phyloP scores from a whole-genome alignment of 1,140 invertebrate species.

The Rhynchophorus ferrugineus region DNA sequence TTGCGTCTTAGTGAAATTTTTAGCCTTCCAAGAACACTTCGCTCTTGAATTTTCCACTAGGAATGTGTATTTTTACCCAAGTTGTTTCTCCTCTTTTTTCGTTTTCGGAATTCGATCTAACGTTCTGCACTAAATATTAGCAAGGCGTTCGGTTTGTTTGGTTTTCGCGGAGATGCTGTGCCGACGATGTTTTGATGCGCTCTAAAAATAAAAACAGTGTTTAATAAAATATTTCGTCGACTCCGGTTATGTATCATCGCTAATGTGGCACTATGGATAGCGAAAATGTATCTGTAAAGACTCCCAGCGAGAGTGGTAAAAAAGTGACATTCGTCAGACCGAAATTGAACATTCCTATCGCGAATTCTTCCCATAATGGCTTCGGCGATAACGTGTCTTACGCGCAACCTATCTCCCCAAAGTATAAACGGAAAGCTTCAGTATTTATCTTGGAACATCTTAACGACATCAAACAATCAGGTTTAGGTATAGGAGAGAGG shows the following conservation, averaged over 20 bases:
- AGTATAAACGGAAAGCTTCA: constrained; percentile 49
- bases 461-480: constrained; percentile 57
- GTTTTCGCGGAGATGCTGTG: neutral
- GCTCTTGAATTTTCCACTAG: too few species aligned
- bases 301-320: neutral
- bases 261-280: neutral
- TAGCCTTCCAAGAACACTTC: too few species aligned
- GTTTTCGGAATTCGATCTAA: too few species aligned
- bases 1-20: too few species aligned
- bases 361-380: neutral
- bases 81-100: too few species aligned
- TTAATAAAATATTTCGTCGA: neutral
- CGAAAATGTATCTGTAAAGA: neutral
- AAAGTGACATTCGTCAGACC: neutral
- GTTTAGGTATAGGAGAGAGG: constrained; percentile 72
- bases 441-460: constrained; percentile 70
- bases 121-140: too few species aligned
- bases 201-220: neutral
- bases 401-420: neutral
- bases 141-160: neutral
- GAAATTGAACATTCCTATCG: neutral
- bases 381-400: neutral
- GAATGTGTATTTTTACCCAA: too few species aligned
- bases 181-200: neutral
- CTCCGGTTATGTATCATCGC: neutral